These are phyloP conservation scores for Alethe diademata DNA, from an alignment of 2,113 vertebrate species.

Conservation along the genomic window DNA sequence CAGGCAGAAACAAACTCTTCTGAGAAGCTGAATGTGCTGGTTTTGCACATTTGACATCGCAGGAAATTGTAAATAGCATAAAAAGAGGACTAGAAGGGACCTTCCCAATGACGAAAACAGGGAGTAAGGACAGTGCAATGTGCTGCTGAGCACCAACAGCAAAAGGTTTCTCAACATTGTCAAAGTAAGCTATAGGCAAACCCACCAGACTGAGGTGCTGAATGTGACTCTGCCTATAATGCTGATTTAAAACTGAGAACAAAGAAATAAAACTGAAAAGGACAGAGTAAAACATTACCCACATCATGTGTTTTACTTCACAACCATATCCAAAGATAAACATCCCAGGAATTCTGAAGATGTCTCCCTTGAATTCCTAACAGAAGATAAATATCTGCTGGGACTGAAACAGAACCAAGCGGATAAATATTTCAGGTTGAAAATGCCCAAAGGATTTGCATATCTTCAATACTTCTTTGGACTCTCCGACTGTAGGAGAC, in stretches of 20 bases:
- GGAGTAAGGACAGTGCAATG: not conserved
- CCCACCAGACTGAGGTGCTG: not conserved
- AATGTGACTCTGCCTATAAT: not conserved
- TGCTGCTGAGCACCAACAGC: not conserved
- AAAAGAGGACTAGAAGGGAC: not conserved
- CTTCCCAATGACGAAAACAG: not conserved
- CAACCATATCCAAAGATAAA: not conserved
- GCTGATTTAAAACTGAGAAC: not conserved
- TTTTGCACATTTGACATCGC: no score
- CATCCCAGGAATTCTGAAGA: slow-evolving; percentile 34
- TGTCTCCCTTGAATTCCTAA: slow-evolving; percentile 38
- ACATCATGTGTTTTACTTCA: slow-evolving; percentile 33
- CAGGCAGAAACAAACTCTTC: not conserved
- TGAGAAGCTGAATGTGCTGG: not conserved
- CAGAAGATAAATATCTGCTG: slow-evolving; percentile 46
- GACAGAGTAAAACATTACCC: slow-evolving; percentile 20
- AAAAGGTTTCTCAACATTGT: not conserved
- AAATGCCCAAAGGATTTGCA: slow-evolving; percentile 4
- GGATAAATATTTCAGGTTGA: slow-evolving; percentile 24
- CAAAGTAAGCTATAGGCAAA: not conserved
- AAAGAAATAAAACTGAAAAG: not conserved
- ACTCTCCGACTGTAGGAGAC: not conserved
- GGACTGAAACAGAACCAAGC: not conserved
- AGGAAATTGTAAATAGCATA: not conserved
- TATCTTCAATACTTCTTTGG: not conserved